Evolutionary conservation across 1,140 invertebrate genomes (phyloP), one percentile per base, ranked within the genome.

Genomic region (Drosophila eugracilis): DNA sequence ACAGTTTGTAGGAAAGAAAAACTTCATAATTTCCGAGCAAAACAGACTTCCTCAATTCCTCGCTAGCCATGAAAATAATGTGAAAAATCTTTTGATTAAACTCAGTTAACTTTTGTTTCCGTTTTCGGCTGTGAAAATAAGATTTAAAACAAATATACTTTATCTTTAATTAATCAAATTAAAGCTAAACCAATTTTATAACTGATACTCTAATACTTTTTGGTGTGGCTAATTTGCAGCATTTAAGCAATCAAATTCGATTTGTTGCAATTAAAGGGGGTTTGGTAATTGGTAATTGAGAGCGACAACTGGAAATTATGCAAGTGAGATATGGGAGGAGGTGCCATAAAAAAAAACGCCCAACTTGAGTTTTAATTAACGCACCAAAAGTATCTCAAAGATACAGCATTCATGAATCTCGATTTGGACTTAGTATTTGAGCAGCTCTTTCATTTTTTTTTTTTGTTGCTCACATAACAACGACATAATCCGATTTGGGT

Each of bases 401-500:
- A 67, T 66, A 66, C 45, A 32, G 63, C 63, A 67, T 67, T 52
- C 63, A 73, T 42, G 58, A 32, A 48, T 73, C 70, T 74, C 70
- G 70, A 63, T 74, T 74, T 74, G 70, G 69, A 17, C 48, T 47
- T 73, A 54, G 21, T 28, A 24, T 36, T 39, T 19, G 53, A 41
- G 42, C 54, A 49, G 57, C 58, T 48, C 57, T 62, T 60, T 32
- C 22, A 14, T n/a, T 28, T 19, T 63, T 47, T 24, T 34, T 34
- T 24, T 36, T 47, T 37, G 48, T 17, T 50, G 48, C 32, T 67
- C 76, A 63, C 62, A 84, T 86, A 85, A 85, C 60, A 50, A 34
- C 65, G 78, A 85, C 69, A 52, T 86, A 85, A 85, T 81, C 81
- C 81, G 81, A 85, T 85, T 85, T 86, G 60, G 77, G 36, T 39